These are phyloP conservation scores for Phrynocephalus guinanensis DNA, from an alignment of 2,797 vertebrate species.

Conservation along the genomic window DNA sequence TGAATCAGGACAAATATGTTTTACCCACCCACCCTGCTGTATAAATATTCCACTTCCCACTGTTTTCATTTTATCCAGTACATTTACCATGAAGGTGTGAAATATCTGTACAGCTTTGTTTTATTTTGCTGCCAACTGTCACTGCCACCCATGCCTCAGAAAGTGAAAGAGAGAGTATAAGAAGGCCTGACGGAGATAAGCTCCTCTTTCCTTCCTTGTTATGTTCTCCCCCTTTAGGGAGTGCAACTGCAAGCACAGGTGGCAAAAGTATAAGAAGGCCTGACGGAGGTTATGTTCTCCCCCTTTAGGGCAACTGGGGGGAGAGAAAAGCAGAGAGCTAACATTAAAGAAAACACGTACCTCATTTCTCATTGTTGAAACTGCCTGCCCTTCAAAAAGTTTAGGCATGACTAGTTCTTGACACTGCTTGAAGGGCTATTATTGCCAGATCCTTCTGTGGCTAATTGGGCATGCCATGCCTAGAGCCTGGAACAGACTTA, in stretches of 20 bases:
- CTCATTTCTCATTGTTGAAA: constrained; percentile 39
- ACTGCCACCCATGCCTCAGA: neutral
- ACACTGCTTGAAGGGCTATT: constrained; percentile 46
- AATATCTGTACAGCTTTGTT: neutral
- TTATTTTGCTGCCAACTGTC: constrained; percentile 29
- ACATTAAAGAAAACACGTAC: constrained; percentile 43
- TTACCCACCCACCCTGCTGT: neutral
- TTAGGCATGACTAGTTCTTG: constrained; percentile 44
- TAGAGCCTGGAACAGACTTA: constrained; percentile 21
- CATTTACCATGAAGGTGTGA: constrained; percentile 15
- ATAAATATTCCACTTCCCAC: constrained; percentile 26
- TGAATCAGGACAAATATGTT: fast-evolving
- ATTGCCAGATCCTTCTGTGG: constrained; percentile 42
- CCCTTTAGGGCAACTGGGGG: neutral
- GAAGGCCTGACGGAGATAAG: neutral
- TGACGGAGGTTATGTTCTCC: fast-evolving
- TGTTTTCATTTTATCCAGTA: constrained; percentile 5
- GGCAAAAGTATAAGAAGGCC: neutral
- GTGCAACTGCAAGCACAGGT: too few species aligned
- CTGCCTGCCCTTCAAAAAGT: constrained; percentile 34
- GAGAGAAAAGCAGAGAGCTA: neutral
- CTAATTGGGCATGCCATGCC: constrained; percentile 29
- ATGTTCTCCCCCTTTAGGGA: neutral
- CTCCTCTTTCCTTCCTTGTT: neutral
- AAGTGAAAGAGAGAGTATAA: neutral